A percentile compares a stretch with the other conserved stretches of the same genome.
Evolutionary conservation across 2,888 invertebrate genomes (phyloP).

Genomic region (Phengaris alcon): DNA sequence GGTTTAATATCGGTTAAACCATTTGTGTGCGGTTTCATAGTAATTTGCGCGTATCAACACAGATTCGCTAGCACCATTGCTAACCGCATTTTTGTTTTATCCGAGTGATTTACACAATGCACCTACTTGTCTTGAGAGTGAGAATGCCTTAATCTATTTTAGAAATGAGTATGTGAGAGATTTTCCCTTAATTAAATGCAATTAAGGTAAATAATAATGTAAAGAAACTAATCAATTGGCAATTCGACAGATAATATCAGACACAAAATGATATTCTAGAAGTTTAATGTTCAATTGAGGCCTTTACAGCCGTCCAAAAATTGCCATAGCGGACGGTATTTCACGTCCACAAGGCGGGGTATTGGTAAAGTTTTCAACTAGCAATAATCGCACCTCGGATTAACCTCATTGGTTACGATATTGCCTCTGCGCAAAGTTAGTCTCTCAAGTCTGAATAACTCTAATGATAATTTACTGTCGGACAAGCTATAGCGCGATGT

Average conservation of each 20-base stretch:
- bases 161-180: not conserved
- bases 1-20: conserved; percentile 30
- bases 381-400: conserved; percentile 93
- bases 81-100: conserved; percentile 37
- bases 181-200: not conserved
- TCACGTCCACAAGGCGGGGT: conserved; percentile 75
- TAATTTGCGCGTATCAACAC: conserved; percentile 47
- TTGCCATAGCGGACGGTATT: conserved; percentile 74
- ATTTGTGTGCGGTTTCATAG: conserved; percentile 36
- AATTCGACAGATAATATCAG: too few relatives aligned
- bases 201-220: not conserved
- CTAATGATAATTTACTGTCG: conserved; percentile 18
- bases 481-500: conserved; percentile 47
- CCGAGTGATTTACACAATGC: conserved; percentile 17
- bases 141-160: conserved; percentile 9
- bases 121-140: conserved; percentile 5
- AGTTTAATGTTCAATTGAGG: conserved; percentile 41
- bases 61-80: conserved; percentile 45
- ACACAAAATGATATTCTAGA: too few relatives aligned
- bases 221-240: too few relatives aligned
- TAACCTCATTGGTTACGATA: conserved; percentile 92
- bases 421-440: conserved; percentile 93
- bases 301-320: conserved; percentile 66
- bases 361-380: conserved; percentile 92
- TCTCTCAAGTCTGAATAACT: not conserved